Evolutionary conservation across 2,888 invertebrate species (phyloP), one percentile per base, ranked within the genome.

Genomic region (Harmothoe impar): DNA sequence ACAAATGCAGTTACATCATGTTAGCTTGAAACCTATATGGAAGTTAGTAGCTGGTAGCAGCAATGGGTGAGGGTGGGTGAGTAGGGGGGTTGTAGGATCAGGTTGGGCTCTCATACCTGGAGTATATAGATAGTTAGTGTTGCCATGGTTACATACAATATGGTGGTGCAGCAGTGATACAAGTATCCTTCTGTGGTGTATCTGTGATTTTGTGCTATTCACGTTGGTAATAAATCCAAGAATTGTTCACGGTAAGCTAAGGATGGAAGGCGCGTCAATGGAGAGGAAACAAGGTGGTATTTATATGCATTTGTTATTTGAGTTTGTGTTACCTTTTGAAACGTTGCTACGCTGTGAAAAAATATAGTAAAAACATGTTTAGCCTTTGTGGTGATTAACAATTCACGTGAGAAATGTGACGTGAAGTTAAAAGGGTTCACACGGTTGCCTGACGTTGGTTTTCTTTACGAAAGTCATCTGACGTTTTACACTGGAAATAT

Each of bases 141-240:
- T 77, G 77, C 77, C 77, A 77, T 77, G 77, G 77, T 31, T 77
- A 77, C 77, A 31, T 25, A 77, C 77, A 29, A 77, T 15, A 10
- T 31, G 29, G 77, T 77, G 77, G 77, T 25, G 5, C 17, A 77
- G 3, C 5, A 31, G 31, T 77, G 25, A 17, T 77, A 17, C 25
- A 62, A 25, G 25, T 31, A 17, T 77, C 25, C 25, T 77, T 25
- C 0, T 25, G 77, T 77, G 17, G 29, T 77, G 77, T 77, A 31
- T 77, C 25, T 77, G 68, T 52, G 10, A 17, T 17, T 52, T 20
- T 62, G 62, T 62, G 62, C n/a, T 62, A 62, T 62, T 20, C 23
- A 52, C 20, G 20, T 62, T 1, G 12, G 7, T n/a, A 12, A 62
- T 20, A 62, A 43, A 10, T 43, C 12, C 20, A 62, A 20, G 62